These are phyloP conservation scores for Pollenia angustigena DNA, from an alignment of 2,888 invertebrate species.

Conservation along the genomic window DNA sequence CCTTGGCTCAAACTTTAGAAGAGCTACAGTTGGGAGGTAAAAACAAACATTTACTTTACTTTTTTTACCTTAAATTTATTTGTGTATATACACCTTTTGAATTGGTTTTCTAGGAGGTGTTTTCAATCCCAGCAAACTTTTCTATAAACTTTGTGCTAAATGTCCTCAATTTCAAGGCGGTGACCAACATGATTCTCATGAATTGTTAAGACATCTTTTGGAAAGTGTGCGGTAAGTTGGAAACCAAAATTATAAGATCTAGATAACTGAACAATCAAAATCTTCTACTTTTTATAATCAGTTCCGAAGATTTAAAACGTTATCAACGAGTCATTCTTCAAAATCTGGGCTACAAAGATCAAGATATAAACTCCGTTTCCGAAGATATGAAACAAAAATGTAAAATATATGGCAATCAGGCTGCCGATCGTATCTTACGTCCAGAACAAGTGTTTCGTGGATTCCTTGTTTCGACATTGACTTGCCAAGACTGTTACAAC, in stretches of 20 bases:
- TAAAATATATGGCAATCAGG: slow-evolving; percentile 93
- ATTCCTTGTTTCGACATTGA: slow-evolving; percentile 93
- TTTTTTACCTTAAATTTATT: background rate
- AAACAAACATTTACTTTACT: slow-evolving; percentile 30
- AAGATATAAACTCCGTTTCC: slow-evolving; percentile 90
- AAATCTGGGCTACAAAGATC: slow-evolving; percentile 90
- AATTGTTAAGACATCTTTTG: slow-evolving; percentile 94
- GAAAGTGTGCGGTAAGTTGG: slow-evolving; percentile 89
- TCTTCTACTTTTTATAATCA: background rate
- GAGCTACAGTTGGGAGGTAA: slow-evolving; percentile 87
- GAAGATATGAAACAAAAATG: slow-evolving; percentile 90
- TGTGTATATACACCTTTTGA: background rate
- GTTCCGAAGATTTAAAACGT: slow-evolving; percentile 90
- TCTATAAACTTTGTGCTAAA: slow-evolving; percentile 87
- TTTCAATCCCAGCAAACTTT: slow-evolving; percentile 87
- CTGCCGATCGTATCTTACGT: slow-evolving; percentile 90
- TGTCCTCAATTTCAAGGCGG: slow-evolving; percentile 95
- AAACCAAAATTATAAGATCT: background rate
- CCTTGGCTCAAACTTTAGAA: slow-evolving; percentile 88
- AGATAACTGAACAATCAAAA: background rate
- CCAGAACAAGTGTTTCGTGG: slow-evolving; percentile 98
- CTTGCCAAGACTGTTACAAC: slow-evolving; percentile 95
- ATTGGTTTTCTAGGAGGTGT: slow-evolving; percentile 85
- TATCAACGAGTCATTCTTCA: slow-evolving; percentile 93
- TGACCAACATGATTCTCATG: slow-evolving; percentile 98